Base-by-base conservation (phyloP, 35 echinoderm and acorn worm species). In the Ophiothrix spiculata region DNA sequence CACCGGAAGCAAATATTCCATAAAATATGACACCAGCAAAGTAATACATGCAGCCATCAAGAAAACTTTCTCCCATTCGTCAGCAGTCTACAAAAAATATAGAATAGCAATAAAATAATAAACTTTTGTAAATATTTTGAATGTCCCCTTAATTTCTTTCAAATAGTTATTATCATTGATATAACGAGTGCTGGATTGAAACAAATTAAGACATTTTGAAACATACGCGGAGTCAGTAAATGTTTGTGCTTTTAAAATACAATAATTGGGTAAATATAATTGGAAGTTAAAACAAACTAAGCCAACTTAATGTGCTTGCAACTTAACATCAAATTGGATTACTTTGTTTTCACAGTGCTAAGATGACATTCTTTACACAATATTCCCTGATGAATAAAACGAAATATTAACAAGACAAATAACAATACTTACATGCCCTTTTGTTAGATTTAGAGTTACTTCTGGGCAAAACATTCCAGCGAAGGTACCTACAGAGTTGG, bases 11-110 rank as follows among this genome's bases (percentile, higher is more conserved):
- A 83, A 99, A 99, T 41, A 99, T 86, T 14, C 96, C 96, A 36
- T 99, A 99, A 83, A 99, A 99, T 16, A 99, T 63, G 34, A 99
- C 96, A 16, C 96, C 96, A 36, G 86, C 80, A 40, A 99, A 99
- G 39, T 99, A 92, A 99, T 80, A 12, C 93, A 90, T 6, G 96
- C 91, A 39, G 96, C 91, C 31, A 92, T 92, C 75, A 99, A 45
- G 77, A 91, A 99, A 6, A 99, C 96, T 38, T 93, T 93, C 75
- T 93, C 91, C 96, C 96, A 99, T 76, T 99, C 88, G 25, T 95
- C 89, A 28, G 85, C 86, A 36, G 92, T 91, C 91, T 99, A 46
- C 3, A 76, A 84, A 54, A 42, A 19, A 86, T 32, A 87, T 4
- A 32, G 37, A 32, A 29, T 74, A 40, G 33, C 36, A 64, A 33